Evolutionary conservation across 2,113 vertebrate species (phyloP), one percentile per base, ranked within the genome.

Genomic region (Pollachius pollachius): DNA sequence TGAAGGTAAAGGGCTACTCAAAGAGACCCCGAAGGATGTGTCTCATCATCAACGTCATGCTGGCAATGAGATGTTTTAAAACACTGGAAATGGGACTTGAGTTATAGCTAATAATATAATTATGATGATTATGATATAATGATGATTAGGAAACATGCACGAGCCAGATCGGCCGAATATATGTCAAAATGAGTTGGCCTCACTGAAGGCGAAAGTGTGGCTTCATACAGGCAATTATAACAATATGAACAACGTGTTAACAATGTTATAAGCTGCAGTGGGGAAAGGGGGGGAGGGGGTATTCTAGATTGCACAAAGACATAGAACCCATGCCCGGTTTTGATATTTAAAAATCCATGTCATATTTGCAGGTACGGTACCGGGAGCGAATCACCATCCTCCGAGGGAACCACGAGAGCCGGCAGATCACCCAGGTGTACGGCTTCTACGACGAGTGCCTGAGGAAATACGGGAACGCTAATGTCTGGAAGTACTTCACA

Each of bases 401-500:
- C 70, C 89, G 96, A 91, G 96, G 97, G 70, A 99, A 99, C 87
- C 97, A 99, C 0, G 97, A 99, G 88, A 97, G 96, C 90, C 85
- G 92, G 70, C 92, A 93, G 76, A 92, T 92, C 84, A 93, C 92
- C 57, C 91, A 91, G 52, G 92, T 93, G 30, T 92, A 93, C 17
- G 92, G 91, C 59, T 93, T 93, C 79, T 93, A 93, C 18, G 92
- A 93, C 12, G 92, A 92, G 81, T 99, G 97, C 88, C 91, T 97
- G 91, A 95, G 96, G 86, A 99, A 99, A 92, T 99, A 99, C 0
- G 96, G 96, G 84, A 99, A 99, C 76, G 96, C 95, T 70, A 99
- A 98, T 41, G 97, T 99, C 75, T 98, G 97, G 96, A 99, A 99
- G 88, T 97, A 99, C 79, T 99, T 98, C 67, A 98, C 97, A 61